Evolutionary conservation across 2,797 vertebrate genomes (phyloP).

Genomic region (Chaetodon trifasciatus): DNA sequence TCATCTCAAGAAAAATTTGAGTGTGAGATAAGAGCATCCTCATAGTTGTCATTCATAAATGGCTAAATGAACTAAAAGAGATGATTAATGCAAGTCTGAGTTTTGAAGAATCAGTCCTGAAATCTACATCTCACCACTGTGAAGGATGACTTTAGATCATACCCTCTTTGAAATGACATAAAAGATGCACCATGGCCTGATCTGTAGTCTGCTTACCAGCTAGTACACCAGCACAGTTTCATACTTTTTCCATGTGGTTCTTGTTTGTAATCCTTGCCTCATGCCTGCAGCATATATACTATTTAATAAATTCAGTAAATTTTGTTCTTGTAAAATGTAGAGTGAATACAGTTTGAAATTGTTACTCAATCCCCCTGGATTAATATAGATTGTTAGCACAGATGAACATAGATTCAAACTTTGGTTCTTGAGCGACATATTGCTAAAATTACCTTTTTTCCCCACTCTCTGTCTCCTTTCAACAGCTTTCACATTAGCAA

Average conservation of each 20-base stretch:
- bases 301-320: neutral
- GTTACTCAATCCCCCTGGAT: neutral
- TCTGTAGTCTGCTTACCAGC: constrained; percentile 22
- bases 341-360: neutral
- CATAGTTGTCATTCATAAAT: neutral
- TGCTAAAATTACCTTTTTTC: neutral
- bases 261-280: neutral
- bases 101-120: neutral
- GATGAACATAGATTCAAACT: neutral
- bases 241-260: neutral
- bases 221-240: constrained; percentile 1
- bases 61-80: neutral
- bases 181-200: constrained; percentile 17
- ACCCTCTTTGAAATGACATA: constrained; percentile 23
- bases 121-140: constrained; percentile 12
- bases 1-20: constrained; percentile 6
- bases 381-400: neutral
- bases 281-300: neutral
- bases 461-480: neutral
- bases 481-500: neutral
- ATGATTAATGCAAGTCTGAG: neutral
- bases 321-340: neutral
- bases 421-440: neutral
- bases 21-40: neutral
- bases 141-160: constrained; percentile 7